Evolutionary conservation across 92 coral and sea anemone species (phyloP), one percentile per base, ranked within the genome.

Genomic region (Epizoanthus ramosus): DNA sequence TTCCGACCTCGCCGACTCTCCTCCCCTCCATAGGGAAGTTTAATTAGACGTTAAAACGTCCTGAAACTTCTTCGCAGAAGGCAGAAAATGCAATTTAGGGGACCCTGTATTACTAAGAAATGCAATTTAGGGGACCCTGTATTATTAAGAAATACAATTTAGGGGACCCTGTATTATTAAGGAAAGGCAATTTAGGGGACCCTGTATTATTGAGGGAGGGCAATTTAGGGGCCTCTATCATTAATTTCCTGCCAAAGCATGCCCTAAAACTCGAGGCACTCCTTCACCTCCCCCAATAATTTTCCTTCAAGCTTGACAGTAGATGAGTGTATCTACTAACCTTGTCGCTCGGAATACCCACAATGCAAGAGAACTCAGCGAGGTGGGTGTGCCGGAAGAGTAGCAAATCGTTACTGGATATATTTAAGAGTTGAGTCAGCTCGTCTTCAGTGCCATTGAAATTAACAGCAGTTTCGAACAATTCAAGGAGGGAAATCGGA

Each of bases 371-470:
- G 18, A 77, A 22, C 2, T 77, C 59, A 18, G 43, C 82, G 22
- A 77, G 71, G 33, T 3, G 54, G 2, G 69, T 77, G 47, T 45
- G 25, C 16, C 63, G 61, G 6, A 77, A 37, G 25, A 77, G 63
- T 15, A 57, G 57, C 0, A 60, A 69, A 37, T 61, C 8, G 45
- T 16, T 50, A 35, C 53, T 57, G 2, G 82, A 59, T 21, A 77
- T 71, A 43, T 77, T 77, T 17, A 77, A 13, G n/a, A 77, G 22
- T 60, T 19, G 45, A 39, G 45, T 3, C 71, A 77, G 82, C 52
- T 60, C 59, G 16, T 41, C 7, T 50, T 77, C 70, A 23, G 69
- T 31, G 23, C 22, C 54, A 23, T 77, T 77, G 2, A 43, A 16
- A 13, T 61, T 61, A 13, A 61, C 16, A 13, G 71, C 71, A 12